Conservation (phyloP, 92 coral and sea anemone species). For the Isaurus tuberculatus region DNA sequence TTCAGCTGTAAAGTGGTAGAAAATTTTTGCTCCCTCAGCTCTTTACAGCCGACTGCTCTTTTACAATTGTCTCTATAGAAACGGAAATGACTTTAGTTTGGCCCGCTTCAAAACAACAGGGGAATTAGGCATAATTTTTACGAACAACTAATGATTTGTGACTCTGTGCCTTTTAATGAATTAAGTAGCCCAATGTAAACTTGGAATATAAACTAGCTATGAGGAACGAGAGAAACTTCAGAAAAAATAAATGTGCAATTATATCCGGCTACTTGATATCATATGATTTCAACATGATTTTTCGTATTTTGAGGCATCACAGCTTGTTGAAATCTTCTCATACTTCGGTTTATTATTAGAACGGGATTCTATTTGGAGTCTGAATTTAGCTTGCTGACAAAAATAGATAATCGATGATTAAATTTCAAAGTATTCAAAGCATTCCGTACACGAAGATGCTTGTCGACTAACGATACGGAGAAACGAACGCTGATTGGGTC, state of each 20-base stretch:
- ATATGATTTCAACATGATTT: background rate
- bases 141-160: background rate
- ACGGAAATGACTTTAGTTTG: background rate
- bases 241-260: background rate
- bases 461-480: constrained; percentile 4
- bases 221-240: background rate
- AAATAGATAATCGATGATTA: constrained; percentile 33
- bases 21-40: background rate
- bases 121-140: background rate
- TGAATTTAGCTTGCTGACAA: background rate
- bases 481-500: constrained; percentile 55
- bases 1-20: background rate
- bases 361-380: background rate
- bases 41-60: background rate
- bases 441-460: constrained; percentile 28
- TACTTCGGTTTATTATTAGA: background rate
- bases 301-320: background rate
- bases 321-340: background rate
- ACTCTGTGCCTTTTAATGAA: constrained; percentile 25
- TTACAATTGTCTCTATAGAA: constrained; percentile 21
- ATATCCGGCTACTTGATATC: background rate
- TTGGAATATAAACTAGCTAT: background rate
- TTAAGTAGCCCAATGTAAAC: constrained; percentile 16
- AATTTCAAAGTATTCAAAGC: constrained; percentile 44
- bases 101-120: constrained; percentile 1